Percentiles rank a stretch among this genome's conserved stretches.
Conservation (phyloP, 2,888 invertebrate genomes). For the Apeira syringaria region DNA sequence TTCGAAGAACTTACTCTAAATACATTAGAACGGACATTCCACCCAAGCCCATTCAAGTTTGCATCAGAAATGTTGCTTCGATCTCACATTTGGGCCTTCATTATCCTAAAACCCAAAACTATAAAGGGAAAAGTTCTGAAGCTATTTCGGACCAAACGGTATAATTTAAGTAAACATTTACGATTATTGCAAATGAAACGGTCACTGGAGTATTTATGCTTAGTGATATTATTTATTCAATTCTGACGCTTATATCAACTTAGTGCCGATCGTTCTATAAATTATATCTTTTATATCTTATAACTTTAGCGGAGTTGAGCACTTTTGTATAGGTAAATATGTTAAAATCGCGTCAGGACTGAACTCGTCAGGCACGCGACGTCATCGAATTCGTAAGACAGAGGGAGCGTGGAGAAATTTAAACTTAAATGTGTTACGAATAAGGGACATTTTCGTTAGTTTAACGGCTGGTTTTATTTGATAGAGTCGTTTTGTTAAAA, state of each 20-base stretch:
- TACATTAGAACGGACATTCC: constrained; percentile 29
- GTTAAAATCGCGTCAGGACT: too few species aligned
- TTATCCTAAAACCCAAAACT: constrained; percentile 39
- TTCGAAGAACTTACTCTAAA: constrained; percentile 15
- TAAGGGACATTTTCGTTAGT: too few species aligned
- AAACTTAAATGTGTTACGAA: too few species aligned
- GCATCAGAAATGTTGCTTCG: constrained; percentile 38
- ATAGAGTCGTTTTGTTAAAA: too few species aligned
- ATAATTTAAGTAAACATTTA: constrained; percentile 38
- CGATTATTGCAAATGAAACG: constrained; percentile 38
- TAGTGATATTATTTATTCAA: constrained; percentile 29
- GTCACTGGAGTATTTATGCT: constrained; percentile 25
- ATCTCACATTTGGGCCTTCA: constrained; percentile 39
- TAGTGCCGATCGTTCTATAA: too few species aligned
- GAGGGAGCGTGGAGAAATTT: too few species aligned
- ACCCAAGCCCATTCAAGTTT: constrained; percentile 37
- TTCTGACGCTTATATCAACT: constrained; percentile 15
- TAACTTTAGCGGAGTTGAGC: too few species aligned
- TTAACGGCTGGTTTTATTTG: too few species aligned
- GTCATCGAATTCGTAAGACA: too few species aligned
- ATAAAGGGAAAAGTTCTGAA: constrained; percentile 39
- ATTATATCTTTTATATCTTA: too few species aligned
- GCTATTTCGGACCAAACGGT: constrained; percentile 31
- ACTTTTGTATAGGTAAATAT: too few species aligned
- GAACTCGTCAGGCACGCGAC: too few species aligned